Base-by-base conservation (phyloP, 2,113 vertebrate genomes). In the Dipodomys spectabilis region DNA sequence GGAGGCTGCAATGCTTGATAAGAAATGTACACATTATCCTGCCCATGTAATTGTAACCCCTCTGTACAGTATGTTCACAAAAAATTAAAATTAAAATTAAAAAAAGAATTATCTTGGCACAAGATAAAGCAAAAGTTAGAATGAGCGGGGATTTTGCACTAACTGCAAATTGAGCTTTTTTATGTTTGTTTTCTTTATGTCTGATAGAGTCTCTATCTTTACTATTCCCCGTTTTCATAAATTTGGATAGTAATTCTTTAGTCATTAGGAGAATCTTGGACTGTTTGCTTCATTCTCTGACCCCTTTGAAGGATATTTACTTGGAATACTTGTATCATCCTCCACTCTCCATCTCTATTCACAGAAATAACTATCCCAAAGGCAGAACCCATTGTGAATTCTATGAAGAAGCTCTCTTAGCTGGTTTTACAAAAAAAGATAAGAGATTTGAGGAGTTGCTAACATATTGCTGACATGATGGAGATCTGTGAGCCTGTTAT, bases 321-420 rank as follows among this genome's bases (percentile, higher is more conserved):
- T 53, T 73, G 45, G 64, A 69, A 60, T 73, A 81, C 68, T 77
- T 89, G 16, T 65, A 45, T 80, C 69, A 90, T 88, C 88, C 35
- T 81, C 44, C 84, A 67, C 5, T 68, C 23, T 45, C 19, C 44
- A n/a, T 53, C 22, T 45, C 49, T 69, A n/a, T 35, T 12, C 8
- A n/a, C 11, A 60, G 45, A 73, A 91, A 69, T 35, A 91, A 53
- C 35, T 78, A 83, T 62, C 68, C 62, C 4, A 0, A 89, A 1
- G n/a, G 8, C 19, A 39, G 25, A 80, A 53, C 9, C 15, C 45
- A 45, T 39, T 87, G 65, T 22, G 25, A 83, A 67, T 90, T 90
- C 82, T 69, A 67, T 22, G 20, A 44, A 86, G 20, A 49, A 49
- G 49, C 1, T 80, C 67, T 74, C 49, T 72, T 93, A 79, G 67